Percentiles rank a stretch among this genome's conserved stretches.
Conservation (phyloP, 2,888 invertebrate species). For the Leptinotarsa juncta region DNA sequence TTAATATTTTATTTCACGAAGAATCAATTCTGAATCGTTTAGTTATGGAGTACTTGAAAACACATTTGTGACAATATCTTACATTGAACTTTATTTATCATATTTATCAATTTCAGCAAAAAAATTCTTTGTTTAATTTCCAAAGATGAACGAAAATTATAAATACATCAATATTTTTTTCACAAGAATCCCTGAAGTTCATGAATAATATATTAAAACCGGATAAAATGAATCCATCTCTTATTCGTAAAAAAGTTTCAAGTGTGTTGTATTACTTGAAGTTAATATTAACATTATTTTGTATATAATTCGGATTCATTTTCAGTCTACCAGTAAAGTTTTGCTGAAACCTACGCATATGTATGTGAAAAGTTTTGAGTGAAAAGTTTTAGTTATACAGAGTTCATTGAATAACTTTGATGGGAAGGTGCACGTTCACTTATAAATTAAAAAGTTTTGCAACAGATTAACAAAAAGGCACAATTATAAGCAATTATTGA, state of each 20-base stretch:
- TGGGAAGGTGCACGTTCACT: background rate
- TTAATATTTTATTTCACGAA: too few species aligned
- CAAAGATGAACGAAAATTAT: too few species aligned
- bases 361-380: conserved; percentile 34
- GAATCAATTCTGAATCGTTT: too few species aligned
- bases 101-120: too few species aligned
- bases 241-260: conserved; percentile 37
- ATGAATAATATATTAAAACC: conserved; percentile 43
- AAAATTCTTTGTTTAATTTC: too few species aligned
- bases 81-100: too few species aligned
- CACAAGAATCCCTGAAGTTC: conserved; percentile 35
- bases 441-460: background rate
- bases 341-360: background rate
- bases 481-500: too few species aligned
- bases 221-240: conserved; percentile 42
- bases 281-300: too few species aligned
- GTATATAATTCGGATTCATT: background rate
- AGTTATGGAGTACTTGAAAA: too few species aligned
- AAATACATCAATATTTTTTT: too few species aligned
- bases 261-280: conserved; percentile 11
- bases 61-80: too few species aligned
- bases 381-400: conserved; percentile 13
- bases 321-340: background rate
- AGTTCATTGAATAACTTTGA: background rate
- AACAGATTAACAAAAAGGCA: too few species aligned